These are phyloP conservation scores for Pterobdella sp. DNA, from an alignment of 2,888 invertebrate genomes.

Conservation along the genomic window DNA sequence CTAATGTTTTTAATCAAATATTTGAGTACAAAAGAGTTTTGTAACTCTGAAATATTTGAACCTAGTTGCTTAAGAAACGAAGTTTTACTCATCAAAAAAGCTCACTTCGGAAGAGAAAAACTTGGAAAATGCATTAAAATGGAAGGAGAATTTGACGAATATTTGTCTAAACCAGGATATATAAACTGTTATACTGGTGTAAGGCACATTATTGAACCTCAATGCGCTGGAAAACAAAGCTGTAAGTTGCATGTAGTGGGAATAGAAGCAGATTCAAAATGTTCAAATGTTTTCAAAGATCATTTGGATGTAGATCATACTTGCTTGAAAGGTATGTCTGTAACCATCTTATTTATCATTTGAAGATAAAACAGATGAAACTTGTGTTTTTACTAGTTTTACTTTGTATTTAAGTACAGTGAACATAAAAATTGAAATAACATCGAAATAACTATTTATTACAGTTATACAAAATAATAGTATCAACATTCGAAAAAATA, in stretches of 20 bases:
- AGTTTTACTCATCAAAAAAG: slow-evolving; percentile 11
- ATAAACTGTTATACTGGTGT: slow-evolving; percentile 24
- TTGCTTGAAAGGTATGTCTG: slow-evolving; percentile 2
- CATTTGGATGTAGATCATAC: slow-evolving; percentile 9
- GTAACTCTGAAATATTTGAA: slow-evolving; percentile 19
- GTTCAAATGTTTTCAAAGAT: background rate
- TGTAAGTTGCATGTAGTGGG: background rate
- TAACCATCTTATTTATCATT: background rate
- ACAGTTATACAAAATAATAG: too few species aligned
- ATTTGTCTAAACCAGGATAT: background rate
- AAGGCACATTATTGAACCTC: slow-evolving; percentile 16
- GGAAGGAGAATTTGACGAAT: background rate
- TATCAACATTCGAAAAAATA: too few species aligned
- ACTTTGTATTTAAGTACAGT: too few species aligned
- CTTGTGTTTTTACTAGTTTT: too few species aligned
- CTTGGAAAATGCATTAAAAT: background rate
- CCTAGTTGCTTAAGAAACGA: slow-evolving; percentile 8
- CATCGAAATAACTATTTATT: too few species aligned
- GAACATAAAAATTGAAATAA: too few species aligned
- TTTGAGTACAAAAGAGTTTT: slow-evolving; percentile 18
- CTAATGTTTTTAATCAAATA: background rate
- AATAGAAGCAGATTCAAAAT: background rate
- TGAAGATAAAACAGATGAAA: too few species aligned
- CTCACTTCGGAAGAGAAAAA: slow-evolving; percentile 5
- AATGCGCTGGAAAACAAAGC: background rate